Percentiles rank a stretch among this genome's conserved stretches.
These are phyloP conservation scores for Thaumatotibia leucotreta DNA, from an alignment of 1,140 invertebrate species.

Conservation along the genomic window DNA sequence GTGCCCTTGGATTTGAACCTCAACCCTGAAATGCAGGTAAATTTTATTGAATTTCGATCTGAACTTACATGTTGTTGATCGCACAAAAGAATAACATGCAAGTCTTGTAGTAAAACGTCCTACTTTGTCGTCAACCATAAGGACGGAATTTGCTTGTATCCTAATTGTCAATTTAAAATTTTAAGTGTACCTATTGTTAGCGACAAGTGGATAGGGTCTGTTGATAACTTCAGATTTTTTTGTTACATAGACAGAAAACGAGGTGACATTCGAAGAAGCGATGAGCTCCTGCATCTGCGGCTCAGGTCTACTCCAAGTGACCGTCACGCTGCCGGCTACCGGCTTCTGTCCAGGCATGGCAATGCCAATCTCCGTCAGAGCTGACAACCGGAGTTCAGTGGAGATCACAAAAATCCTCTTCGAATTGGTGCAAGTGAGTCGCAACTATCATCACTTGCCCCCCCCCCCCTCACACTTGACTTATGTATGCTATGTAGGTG, in stretches of 20 bases:
- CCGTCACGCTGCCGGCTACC: constrained; percentile 71
- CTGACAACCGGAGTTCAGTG: constrained; percentile 77
- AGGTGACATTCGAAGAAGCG: constrained; percentile 68
- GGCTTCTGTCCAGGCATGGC: constrained; percentile 79
- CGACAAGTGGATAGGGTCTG: no score
- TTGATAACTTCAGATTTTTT: background rate
- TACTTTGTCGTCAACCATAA: no score
- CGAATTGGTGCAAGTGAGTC: constrained; percentile 74
- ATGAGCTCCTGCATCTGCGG: constrained; percentile 79
- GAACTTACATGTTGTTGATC: no score
- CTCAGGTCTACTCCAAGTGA: constrained; percentile 72
- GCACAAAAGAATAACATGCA: no score
- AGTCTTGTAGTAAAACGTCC: no score
- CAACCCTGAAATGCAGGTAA: constrained; percentile 34
- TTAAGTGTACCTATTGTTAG: no score
- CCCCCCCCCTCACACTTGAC: no score
- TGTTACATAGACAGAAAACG: background rate
- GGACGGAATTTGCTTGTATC: no score
- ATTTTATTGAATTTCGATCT: no score
- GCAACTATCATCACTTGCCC: no score
- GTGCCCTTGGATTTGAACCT: constrained; percentile 84
- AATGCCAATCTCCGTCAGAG: constrained; percentile 76
- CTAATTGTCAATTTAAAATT: no score
- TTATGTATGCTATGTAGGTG: no score
- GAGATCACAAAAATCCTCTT: constrained; percentile 71